Conservation (phyloP, 2,888 invertebrate species). For the Phyllotreta cruciferae region DNA sequence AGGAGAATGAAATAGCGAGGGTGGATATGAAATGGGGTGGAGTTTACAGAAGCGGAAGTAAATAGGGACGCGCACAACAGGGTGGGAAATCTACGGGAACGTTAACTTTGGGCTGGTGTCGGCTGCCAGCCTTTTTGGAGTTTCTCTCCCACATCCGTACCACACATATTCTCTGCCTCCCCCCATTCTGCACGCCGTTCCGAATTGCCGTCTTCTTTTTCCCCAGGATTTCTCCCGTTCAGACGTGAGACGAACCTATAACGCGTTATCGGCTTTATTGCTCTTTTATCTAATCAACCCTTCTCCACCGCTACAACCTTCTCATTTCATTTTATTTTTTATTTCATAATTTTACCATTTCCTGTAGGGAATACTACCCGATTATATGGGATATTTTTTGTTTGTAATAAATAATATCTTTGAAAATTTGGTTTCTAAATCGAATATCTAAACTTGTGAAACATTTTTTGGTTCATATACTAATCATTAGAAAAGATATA, state of each 20-base stretch:
- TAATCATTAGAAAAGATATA: too few species aligned
- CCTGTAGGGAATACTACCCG: too few species aligned
- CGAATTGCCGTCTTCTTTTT: constrained; percentile 24
- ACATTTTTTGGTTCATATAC: too few species aligned
- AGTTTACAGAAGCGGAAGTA: constrained; percentile 68
- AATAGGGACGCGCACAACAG: constrained; percentile 61
- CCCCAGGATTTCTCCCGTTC: constrained; percentile 27
- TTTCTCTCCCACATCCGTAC: constrained; percentile 43
- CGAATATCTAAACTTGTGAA: too few species aligned
- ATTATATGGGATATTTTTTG: too few species aligned
- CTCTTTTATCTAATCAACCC: constrained; percentile 29
- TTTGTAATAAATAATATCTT: too few species aligned
- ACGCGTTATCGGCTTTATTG: constrained; percentile 30
- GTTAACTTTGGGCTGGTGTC: constrained; percentile 52
- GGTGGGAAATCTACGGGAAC: constrained; percentile 56
- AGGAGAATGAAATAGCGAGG: constrained; percentile 62
- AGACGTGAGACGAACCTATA: constrained; percentile 25
- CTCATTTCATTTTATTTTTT: neutral
- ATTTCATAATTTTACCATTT: neutral
- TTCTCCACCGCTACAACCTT: neutral
- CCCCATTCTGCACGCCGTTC: constrained; percentile 31
- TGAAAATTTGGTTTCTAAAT: too few species aligned
- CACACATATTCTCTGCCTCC: constrained; percentile 41
- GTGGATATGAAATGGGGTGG: constrained; percentile 60
- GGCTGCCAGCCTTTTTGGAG: constrained; percentile 47